Base-by-base conservation (phyloP, 2,797 vertebrate species). In the Huso huso region DNA sequence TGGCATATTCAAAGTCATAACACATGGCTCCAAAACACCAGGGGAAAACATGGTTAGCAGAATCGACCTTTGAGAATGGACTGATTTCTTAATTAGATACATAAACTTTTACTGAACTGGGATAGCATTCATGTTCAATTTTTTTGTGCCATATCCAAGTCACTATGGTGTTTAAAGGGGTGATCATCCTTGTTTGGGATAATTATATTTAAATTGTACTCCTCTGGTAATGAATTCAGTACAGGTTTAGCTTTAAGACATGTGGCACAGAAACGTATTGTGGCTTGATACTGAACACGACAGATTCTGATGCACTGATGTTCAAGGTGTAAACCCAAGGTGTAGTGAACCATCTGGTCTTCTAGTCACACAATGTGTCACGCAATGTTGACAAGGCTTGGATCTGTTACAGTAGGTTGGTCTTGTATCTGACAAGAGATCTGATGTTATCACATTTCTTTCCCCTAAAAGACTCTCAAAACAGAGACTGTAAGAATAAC, bases 371-470 rank as follows among this genome's bases (percentile, higher is more conserved):
- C 90, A 37, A 37, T 4, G 4, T 37, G 23, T 37, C 23, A 79
- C 77, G 81, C 89, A 81, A 80, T 79, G 78, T 88, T 93, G 91
- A 90, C 93, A 93, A 87, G 71, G 85, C 86, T 90, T 81, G 79
- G 85, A 88, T 88, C 86, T 81, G 84, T 88, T 88, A 37, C 23
- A 37, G 23, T 37, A 89, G 84, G 82, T 87, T 89, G 91, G 23
- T 79, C 89, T 89, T 87, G 85, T 87, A 88, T 91, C 91, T 93
- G 89, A 88, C 86, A 89, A 81, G 90, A 95, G 88, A 91, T 87
- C 80, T 78, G 81, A 90, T 86, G 87, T 86, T 90, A 93, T 93
- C 92, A 91, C 84, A 90, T 93, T 92, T 90, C 87, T 87, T 85
- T 88, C 78, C 82, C 83, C 84, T 82, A 67, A 81, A 87, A 87